Evolutionary conservation across 2,888 invertebrate genomes (phyloP).

Genomic region (Caradrina kadenii): DNA sequence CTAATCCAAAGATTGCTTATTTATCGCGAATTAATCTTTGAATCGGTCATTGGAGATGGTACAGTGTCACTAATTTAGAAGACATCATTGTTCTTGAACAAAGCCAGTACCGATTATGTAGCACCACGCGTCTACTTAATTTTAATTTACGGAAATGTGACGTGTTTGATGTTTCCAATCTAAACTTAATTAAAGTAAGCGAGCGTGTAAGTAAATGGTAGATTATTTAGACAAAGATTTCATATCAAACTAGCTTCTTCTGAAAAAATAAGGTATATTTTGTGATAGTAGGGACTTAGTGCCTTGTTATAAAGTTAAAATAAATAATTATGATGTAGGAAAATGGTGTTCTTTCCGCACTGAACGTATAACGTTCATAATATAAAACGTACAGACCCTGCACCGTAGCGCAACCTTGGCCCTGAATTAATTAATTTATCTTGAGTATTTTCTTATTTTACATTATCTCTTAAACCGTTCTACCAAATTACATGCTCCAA

Average conservation of each 20-base stretch:
- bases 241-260: background rate
- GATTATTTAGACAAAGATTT: conserved; percentile 25
- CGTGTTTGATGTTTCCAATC: conserved; percentile 30
- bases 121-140: background rate
- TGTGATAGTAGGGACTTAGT: no score
- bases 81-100: background rate
- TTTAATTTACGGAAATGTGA: conserved; percentile 23
- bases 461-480: background rate
- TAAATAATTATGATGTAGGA: no score
- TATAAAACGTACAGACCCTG: background rate
- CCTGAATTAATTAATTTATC: background rate
- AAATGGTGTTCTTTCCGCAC: no score
- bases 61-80: conserved; percentile 36
- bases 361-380: no score
- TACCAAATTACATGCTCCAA: background rate
- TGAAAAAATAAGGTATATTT: no score
- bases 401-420: background rate
- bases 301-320: no score
- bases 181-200: conserved; percentile 15
- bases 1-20: conserved; percentile 41
- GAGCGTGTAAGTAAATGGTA: conserved; percentile 3
- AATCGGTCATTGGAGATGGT: conserved; percentile 22
- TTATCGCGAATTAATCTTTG: conserved; percentile 31
- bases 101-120: background rate
- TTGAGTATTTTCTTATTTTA: background rate